phyloP scores from a whole-genome alignment of 2,888 invertebrate species.

The Congeria kusceri region DNA sequence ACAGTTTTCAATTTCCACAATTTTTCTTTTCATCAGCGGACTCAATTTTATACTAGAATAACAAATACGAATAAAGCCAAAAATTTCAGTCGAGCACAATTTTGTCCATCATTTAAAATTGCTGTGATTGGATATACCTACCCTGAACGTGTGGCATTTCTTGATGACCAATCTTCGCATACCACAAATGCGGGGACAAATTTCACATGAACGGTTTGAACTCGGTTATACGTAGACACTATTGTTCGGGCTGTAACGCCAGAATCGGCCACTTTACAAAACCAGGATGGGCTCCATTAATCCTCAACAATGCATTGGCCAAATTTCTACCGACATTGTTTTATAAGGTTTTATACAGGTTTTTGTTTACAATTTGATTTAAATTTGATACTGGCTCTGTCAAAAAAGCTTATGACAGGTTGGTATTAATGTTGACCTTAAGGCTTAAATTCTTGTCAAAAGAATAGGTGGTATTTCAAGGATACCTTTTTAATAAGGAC shows the following conservation, averaged over 20 bases:
- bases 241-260: constrained; percentile 57
- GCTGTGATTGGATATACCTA: too few species aligned
- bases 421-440: constrained; percentile 53
- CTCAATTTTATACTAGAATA: too few species aligned
- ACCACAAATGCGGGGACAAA: constrained; percentile 49
- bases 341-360: constrained; percentile 39
- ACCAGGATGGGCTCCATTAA: constrained; percentile 54
- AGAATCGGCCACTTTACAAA: constrained; percentile 38
- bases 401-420: constrained; percentile 59
- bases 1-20: too few species aligned
- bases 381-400: constrained; percentile 61
- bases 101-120: neutral
- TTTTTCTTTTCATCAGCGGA: too few species aligned
- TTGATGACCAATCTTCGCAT: constrained; percentile 34
- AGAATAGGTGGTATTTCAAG: too few species aligned
- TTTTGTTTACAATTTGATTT: constrained; percentile 53
- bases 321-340: constrained; percentile 61
- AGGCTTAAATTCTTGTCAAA: neutral
- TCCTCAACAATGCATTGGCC: constrained; percentile 39
- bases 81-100: too few species aligned
- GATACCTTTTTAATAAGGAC: too few species aligned
- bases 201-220: constrained; percentile 58
- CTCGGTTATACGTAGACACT: constrained; percentile 37
- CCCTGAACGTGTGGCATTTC: too few species aligned
- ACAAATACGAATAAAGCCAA: too few species aligned